These are phyloP conservation scores for Phasianus colchicus DNA, from an alignment of 2,113 vertebrate genomes.

Conservation along the genomic window DNA sequence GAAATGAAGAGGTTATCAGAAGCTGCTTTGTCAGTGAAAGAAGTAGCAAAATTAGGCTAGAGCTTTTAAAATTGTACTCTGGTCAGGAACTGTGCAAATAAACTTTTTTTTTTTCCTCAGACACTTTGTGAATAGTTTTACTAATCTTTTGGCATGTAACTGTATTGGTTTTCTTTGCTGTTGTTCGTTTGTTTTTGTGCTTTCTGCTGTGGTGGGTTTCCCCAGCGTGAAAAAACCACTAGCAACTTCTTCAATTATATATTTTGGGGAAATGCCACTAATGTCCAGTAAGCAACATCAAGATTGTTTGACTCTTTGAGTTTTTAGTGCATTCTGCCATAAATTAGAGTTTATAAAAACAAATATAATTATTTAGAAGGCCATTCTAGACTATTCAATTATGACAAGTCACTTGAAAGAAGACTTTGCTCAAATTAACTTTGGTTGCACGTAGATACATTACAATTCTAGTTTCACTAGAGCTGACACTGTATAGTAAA, in stretches of 20 bases:
- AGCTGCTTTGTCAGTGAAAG: not conserved
- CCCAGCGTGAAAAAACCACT: fast-evolving
- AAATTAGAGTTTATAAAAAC: not conserved
- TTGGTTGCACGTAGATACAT: not conserved
- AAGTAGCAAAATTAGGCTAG: not conserved
- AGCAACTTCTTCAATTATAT: not conserved
- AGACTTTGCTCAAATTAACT: not conserved
- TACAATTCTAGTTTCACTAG: not conserved
- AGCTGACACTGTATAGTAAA: not conserved
- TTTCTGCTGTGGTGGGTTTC: not conserved
- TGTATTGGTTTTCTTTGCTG: not conserved
- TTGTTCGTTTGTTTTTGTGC: not conserved
- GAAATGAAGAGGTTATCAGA: not conserved
- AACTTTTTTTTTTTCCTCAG: not conserved
- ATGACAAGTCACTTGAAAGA: not conserved
- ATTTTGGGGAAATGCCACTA: not conserved
- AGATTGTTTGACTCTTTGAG: not conserved
- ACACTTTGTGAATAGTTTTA: not conserved
- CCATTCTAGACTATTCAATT: not conserved
- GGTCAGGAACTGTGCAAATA: not conserved
- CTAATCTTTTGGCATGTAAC: not conserved
- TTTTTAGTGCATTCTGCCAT: not conserved
- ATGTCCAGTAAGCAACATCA: not conserved
- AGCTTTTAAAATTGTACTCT: not conserved
- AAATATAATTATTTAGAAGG: not conserved